phyloP scores from a whole-genome alignment of 2,888 invertebrate species.

The Junonia oenone region DNA sequence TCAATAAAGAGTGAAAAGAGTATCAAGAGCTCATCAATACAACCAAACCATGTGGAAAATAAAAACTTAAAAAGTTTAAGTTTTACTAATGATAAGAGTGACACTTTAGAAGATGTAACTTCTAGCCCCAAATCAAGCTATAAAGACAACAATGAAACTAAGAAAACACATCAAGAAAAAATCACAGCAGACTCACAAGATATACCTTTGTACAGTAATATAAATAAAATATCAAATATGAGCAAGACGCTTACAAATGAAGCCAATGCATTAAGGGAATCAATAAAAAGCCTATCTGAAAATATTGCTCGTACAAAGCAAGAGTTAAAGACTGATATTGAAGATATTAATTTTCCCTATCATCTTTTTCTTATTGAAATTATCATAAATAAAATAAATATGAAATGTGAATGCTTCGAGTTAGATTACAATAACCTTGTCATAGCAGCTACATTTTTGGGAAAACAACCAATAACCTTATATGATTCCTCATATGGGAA shows the following conservation, averaged over 20 bases:
- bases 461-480: slow-evolving; percentile 59
- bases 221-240: slow-evolving; percentile 41
- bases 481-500: slow-evolving; percentile 63
- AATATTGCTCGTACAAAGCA: slow-evolving; percentile 58
- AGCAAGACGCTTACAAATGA: slow-evolving; percentile 65
- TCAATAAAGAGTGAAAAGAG: slow-evolving; percentile 22
- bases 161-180: background rate
- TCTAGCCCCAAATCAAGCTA: slow-evolving; percentile 40
- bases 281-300: slow-evolving; percentile 56
- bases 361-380: slow-evolving; percentile 68
- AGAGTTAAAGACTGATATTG: slow-evolving; percentile 38
- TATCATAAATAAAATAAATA: slow-evolving; percentile 67
- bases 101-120: slow-evolving; percentile 34
- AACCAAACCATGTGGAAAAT: slow-evolving; percentile 18
- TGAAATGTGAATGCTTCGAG: slow-evolving; percentile 74
- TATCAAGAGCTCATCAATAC: slow-evolving; percentile 1
- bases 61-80: slow-evolving; percentile 29
- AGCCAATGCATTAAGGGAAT: slow-evolving; percentile 60
- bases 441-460: slow-evolving; percentile 61
- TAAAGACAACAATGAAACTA: background rate
- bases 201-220: slow-evolving; percentile 33
- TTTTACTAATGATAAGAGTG: slow-evolving; percentile 23
- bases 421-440: slow-evolving; percentile 64
- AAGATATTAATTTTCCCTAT: slow-evolving; percentile 61
- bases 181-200: slow-evolving; percentile 36